Percentiles rank a stretch among this genome's conserved stretches.
These are phyloP conservation scores for Andrena camellia DNA, from an alignment of 2,888 invertebrate genomes.

Conservation along the genomic window DNA sequence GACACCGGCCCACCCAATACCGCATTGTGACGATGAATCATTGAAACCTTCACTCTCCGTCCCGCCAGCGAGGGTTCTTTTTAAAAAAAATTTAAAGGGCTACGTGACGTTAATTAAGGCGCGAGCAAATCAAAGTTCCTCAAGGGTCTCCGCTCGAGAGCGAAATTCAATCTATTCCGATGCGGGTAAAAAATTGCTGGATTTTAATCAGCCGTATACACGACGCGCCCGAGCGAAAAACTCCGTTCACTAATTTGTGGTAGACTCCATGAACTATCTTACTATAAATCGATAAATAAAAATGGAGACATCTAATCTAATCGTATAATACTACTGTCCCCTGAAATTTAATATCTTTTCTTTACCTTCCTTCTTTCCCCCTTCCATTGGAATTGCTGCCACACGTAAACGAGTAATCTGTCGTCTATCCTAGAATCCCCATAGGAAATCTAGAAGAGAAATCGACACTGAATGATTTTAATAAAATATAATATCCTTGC, in stretches of 20 bases:
- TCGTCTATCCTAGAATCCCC: too few relatives aligned
- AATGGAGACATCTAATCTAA: background rate
- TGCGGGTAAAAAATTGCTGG: conserved; percentile 28
- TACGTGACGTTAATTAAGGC: conserved; percentile 69
- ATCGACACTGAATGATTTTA: too few relatives aligned
- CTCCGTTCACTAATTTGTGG: background rate
- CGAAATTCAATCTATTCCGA: conserved; percentile 43
- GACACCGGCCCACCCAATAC: conserved; percentile 62
- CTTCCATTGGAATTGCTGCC: background rate
- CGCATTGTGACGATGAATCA: conserved; percentile 73
- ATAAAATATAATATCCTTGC: too few relatives aligned
- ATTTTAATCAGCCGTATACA: background rate
- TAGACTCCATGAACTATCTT: background rate
- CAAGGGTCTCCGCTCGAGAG: background rate
- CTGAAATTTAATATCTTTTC: background rate
- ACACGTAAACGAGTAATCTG: too few relatives aligned
- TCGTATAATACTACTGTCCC: background rate
- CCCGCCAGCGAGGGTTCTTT: conserved; percentile 31
- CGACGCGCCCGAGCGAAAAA: background rate
- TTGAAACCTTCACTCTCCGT: conserved; percentile 63
- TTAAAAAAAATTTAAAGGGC: conserved; percentile 56
- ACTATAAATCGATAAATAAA: background rate
- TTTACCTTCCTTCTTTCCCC: background rate
- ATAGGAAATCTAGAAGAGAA: too few relatives aligned
- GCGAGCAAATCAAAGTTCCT: conserved; percentile 32